A percentile compares a stretch with the other conserved stretches of the same genome.
phyloP scores from a whole-genome alignment of 2,888 invertebrate species.

The Sinohyriopsis cumingii region DNA sequence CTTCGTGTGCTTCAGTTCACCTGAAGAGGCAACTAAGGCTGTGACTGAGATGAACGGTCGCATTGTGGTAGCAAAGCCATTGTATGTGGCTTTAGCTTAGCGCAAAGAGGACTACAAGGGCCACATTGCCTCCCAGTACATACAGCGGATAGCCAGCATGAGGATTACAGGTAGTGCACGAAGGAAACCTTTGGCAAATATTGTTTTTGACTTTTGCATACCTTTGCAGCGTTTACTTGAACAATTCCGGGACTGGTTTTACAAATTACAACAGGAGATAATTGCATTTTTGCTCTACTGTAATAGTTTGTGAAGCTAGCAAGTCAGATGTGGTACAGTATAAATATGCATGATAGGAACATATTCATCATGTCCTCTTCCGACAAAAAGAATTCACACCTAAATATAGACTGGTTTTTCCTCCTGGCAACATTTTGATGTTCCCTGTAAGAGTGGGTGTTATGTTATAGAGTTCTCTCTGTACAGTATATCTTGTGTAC shows the following conservation, averaged over 20 bases:
- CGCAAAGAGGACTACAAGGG: slow-evolving; percentile 99
- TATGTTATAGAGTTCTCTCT: too few species aligned
- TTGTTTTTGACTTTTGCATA: not conserved
- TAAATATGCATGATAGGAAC: too few species aligned
- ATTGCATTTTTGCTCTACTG: not conserved
- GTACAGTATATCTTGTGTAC: too few species aligned
- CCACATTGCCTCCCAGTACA: slow-evolving; percentile 97
- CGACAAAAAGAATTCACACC: too few species aligned
- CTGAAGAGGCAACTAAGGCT: slow-evolving; percentile 98
- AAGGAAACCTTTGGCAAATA: not conserved
- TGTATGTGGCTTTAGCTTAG: slow-evolving; percentile 99
- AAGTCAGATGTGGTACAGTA: too few species aligned
- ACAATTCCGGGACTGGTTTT: not conserved
- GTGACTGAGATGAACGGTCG: slow-evolving; percentile 99
- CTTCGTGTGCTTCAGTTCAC: slow-evolving; percentile 98
- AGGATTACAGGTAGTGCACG: slow-evolving; percentile 80
- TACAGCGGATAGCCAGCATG: slow-evolving; percentile 89
- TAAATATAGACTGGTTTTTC: too few species aligned
- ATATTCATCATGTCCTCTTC: too few species aligned
- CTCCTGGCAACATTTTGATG: too few species aligned
- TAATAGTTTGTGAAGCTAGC: not conserved
- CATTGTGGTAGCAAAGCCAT: slow-evolving; percentile 95
- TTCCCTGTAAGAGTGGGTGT: too few species aligned
- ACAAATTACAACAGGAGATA: not conserved
- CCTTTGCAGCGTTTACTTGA: not conserved